Percentiles rank a stretch among this genome's conserved stretches.
Evolutionary conservation across 2,888 invertebrate genomes (phyloP).

Genomic region (Leptinotarsa juncta): DNA sequence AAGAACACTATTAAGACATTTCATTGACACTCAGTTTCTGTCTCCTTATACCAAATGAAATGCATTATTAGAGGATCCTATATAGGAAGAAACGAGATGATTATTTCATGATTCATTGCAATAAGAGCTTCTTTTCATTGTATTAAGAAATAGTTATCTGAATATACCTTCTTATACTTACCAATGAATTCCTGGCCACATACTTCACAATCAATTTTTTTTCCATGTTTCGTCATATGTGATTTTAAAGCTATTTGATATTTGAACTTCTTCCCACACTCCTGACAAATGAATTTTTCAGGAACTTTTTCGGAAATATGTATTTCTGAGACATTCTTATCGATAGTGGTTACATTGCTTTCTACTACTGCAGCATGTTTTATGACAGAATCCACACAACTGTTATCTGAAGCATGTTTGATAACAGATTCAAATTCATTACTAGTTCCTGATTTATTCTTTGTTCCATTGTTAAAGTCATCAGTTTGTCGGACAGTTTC

Average conservation of each 20-base stretch:
- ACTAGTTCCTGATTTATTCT: not conserved
- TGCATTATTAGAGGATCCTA: too few species aligned
- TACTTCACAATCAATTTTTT: slow-evolving; percentile 56
- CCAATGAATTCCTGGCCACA: slow-evolving; percentile 58
- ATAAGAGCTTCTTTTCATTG: too few species aligned
- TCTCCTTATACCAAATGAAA: too few species aligned
- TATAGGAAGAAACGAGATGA: too few species aligned
- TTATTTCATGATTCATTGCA: too few species aligned
- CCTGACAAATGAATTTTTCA: slow-evolving; percentile 41
- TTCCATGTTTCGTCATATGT: slow-evolving; percentile 58
- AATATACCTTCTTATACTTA: slow-evolving; percentile 45
- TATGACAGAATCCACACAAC: slow-evolving; percentile 22
- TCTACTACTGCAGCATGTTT: slow-evolving; percentile 26
- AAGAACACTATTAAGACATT: too few species aligned
- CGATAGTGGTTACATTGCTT: not conserved
- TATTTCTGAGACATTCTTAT: not conserved
- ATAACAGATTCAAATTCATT: slow-evolving; percentile 22
- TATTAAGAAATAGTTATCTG: not conserved
- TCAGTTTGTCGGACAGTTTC: not conserved
- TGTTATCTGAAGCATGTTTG: slow-evolving; percentile 27
- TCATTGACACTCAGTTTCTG: too few species aligned
- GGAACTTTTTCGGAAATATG: not conserved
- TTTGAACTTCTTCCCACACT: slow-evolving; percentile 57
- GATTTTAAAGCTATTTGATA: slow-evolving; percentile 53
- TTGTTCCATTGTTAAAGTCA: too few species aligned